Evolutionary conservation across 1,140 invertebrate genomes (phyloP).

Genomic region (Ooceraea biroi): DNA sequence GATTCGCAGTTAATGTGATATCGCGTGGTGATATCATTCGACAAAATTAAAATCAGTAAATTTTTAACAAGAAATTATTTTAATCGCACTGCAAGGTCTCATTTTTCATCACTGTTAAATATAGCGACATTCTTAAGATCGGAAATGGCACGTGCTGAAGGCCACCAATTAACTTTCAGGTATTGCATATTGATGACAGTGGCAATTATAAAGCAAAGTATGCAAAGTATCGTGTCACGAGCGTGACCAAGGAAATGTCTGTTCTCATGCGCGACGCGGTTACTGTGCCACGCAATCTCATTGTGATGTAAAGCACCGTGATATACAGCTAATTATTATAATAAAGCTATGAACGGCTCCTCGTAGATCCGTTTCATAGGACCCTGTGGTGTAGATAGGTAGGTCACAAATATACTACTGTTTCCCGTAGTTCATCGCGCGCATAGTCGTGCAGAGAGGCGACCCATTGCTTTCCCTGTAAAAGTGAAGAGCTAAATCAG

Average conservation of each 20-base stretch:
- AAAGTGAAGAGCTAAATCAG: conserved; percentile 81
- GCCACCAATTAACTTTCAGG: not conserved
- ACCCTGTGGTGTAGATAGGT: conserved; percentile 42
- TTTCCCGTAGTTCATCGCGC: conserved; percentile 58
- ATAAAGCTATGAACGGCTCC: not conserved
- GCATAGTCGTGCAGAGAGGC: conserved; percentile 62
- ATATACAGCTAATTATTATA: conserved; percentile 18
- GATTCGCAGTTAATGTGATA: conserved; percentile 3
- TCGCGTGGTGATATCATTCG: not conserved
- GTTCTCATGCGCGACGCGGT: not conserved
- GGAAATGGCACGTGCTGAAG: not conserved
- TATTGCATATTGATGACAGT: not conserved
- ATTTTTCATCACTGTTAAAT: not conserved
- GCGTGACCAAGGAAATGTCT: not conserved
- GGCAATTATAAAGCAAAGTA: not conserved
- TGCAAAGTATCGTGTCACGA: not conserved
- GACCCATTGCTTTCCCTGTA: conserved; percentile 77
- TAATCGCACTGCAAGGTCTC: not conserved
- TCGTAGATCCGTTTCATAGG: conserved; percentile 26
- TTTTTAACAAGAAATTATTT: not conserved
- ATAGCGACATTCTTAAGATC: not conserved
- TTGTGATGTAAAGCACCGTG: conserved; percentile 29
- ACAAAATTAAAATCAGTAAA: not conserved
- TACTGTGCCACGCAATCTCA: conserved; percentile 5
- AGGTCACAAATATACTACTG: conserved; percentile 58